These are phyloP conservation scores for Falcaria lacertinaria DNA, from an alignment of 2,888 invertebrate genomes.

Conservation along the genomic window DNA sequence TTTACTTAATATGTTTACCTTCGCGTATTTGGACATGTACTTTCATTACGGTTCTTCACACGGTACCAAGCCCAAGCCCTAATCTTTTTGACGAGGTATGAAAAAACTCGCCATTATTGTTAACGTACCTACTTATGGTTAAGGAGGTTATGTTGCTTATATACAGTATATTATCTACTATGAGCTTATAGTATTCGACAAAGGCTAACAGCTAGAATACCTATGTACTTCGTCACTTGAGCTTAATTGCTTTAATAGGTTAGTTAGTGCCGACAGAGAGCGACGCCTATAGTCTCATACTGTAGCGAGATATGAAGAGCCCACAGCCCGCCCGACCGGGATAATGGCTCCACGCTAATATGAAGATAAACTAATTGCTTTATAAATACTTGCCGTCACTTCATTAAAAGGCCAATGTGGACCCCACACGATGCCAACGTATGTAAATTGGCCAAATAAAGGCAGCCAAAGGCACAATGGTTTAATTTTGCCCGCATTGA, in stretches of 20 bases:
- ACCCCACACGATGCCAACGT: slow-evolving; percentile 38
- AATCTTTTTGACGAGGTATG: too few relatives aligned
- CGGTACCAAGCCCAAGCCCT: too few relatives aligned
- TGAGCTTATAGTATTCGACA: too few relatives aligned
- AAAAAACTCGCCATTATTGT: too few relatives aligned
- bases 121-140: too few relatives aligned
- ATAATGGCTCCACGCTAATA: slow-evolving; percentile 53
- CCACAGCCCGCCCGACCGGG: slow-evolving; percentile 24
- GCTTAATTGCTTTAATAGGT: slow-evolving; percentile 51
- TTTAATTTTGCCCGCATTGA: slow-evolving; percentile 2
- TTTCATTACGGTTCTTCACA: too few relatives aligned
- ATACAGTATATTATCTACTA: too few relatives aligned
- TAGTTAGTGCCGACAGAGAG: slow-evolving; percentile 30
- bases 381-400: slow-evolving; percentile 55
- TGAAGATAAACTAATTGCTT: slow-evolving; percentile 63
- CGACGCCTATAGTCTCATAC: slow-evolving; percentile 26
- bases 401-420: slow-evolving; percentile 37
- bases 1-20: too few relatives aligned
- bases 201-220: slow-evolving; percentile 2
- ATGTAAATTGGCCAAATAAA: slow-evolving; percentile 22
- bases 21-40: too few relatives aligned
- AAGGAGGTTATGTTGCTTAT: too few relatives aligned
- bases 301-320: slow-evolving; percentile 45
- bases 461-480: slow-evolving; percentile 5
- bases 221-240: slow-evolving; percentile 39